Evolutionary conservation across 2,797 vertebrate genomes (phyloP), one percentile per base, ranked within the genome.

Genomic region (Sebastes kiyomatsui): DNA sequence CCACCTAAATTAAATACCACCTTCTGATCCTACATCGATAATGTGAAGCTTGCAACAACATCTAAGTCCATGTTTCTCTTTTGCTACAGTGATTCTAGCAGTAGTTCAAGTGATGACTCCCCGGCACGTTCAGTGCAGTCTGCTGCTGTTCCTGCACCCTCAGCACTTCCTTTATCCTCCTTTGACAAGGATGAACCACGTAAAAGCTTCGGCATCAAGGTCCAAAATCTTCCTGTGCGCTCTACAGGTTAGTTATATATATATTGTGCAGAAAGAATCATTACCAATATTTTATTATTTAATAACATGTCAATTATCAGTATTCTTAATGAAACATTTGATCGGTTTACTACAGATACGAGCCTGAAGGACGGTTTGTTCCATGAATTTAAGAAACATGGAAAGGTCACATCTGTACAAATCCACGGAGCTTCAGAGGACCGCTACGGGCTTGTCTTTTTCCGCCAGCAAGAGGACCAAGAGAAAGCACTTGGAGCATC

Each of bases 311-410:
- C 25, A 3, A 2, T 11, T 35, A 55, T 72, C 12, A 65, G 16
- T 22, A 30, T 20, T 23, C 7, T 68, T 46, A 52, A 42, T 75
- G 1, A 67, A 75, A 46, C 9, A 18, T 75, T 81, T 80, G 1
- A 54, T 82, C 30, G 76, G 1, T 87, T 85, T 83, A 55, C 67
- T 81, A 49, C 84, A 99, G 99, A 99, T 94, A 98, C 99, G 90
- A 99, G 99, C 95, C 96, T 99, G 89, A 99, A 99, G 92, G 99
- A 99, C 88, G 99, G 99, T 82, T 97, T 99, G 93, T 99, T 99
- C 93, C 99, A 99, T 22, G 99, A 99, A 87, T 99, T 99, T 93
- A 99, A 99, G 95, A 99, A 99, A 89, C 98, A 99, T 25, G 99
- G 99, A 64, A 99, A 99, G 93, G 99, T 99, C 90, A 99, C 98